Base-by-base conservation (phyloP, 2,113 vertebrate species). In the Athene cunicularia region DNA sequence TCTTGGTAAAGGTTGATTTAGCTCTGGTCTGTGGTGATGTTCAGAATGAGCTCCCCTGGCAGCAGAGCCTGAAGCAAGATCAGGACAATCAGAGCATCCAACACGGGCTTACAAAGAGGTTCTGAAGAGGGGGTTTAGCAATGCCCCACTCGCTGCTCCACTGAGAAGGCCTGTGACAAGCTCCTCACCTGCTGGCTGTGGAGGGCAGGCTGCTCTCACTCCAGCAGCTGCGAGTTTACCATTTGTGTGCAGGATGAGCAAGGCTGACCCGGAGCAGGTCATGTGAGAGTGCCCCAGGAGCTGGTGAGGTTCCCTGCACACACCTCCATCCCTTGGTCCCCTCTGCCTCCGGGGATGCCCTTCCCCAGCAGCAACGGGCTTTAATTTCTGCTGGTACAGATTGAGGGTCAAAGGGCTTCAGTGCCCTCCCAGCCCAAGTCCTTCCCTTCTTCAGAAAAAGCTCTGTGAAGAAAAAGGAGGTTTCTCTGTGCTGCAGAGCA, bases 361-460 rank as follows among this genome's bases (percentile, higher is more conserved):
- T 64, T 77, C 67, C 90, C 93, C 27, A 64, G 56, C 3, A 6
- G 43, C 59, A 71, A 41, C 43, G 95, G 94, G 80, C 80, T 97
- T 80, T 68, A 32, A 2, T 70, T 80, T 53, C 86, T 82, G 9
- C 89, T 45, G 50, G 43, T 56, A 47, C 49, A 63, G 18, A 5
- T 5, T 3, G 18, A 85, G 80, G 24, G 94, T 82, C 84, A 50
- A 77, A 80, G 74, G 53, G 68, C 90, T 89, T 55, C 32, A 64
- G 58, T 33, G 39, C 32, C 12, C 24, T 55, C 23, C 12, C 6
- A n/a, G 35, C 68, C 22, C 17, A 89, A 17, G 58, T 77, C 50
- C 50, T 68, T 86, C 53, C 75, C 79, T n/a, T 37, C 14, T 88
- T 45, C 80, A 79, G 73, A 62, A 11, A 8, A 84, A 83, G 75